Base-by-base conservation (phyloP, 2,797 vertebrate genomes). In the Mustela erminea region DNA sequence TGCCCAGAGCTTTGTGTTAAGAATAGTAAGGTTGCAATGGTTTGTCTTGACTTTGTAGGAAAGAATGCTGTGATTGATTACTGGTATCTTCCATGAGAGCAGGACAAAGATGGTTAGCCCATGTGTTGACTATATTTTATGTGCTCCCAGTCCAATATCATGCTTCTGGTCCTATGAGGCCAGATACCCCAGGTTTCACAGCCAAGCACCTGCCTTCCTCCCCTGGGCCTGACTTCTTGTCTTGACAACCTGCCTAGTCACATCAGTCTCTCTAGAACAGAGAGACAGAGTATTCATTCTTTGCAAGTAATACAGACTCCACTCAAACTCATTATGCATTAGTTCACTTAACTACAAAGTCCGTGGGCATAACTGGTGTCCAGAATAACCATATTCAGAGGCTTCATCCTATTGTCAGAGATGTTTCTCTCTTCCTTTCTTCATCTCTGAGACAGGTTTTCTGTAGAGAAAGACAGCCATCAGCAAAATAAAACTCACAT, bases 361-460 rank as follows among this genome's bases (percentile, higher is more conserved):
- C 68, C 58, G 49, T 27, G 15, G 70, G 0, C 62, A 11, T 35
- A 15, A 17, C 29, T 64, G 32, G 32, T 3, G n/a, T 74, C 68
- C 15, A 21, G 35, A 56, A 54, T 54, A 54, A 62, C 41, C 43
- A 49, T 60, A 77, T 32, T 14, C 41, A 72, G 86, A 87, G 70
- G 46, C 25, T 85, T 54, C 20, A n/a, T 20, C 35, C 29, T 38
- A 17, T 35, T 86, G 13, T 70, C 88, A 14, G 52, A 58, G 18
- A 82, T 58, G 9, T 87, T 49, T 87, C 38, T 95, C 58, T 80
- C 85, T 41, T 87, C 35, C 68, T 78, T 95, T 64, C 87, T 77
- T 78, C 21, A 32, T 52, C 41, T 87, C 41, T 66, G 62, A 68
- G 20, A 77, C 9, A 87, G 29, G 20, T 58, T 85, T 75, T 54